phyloP scores from a whole-genome alignment of 2,888 invertebrate species.

The Cephus pygmeus region DNA sequence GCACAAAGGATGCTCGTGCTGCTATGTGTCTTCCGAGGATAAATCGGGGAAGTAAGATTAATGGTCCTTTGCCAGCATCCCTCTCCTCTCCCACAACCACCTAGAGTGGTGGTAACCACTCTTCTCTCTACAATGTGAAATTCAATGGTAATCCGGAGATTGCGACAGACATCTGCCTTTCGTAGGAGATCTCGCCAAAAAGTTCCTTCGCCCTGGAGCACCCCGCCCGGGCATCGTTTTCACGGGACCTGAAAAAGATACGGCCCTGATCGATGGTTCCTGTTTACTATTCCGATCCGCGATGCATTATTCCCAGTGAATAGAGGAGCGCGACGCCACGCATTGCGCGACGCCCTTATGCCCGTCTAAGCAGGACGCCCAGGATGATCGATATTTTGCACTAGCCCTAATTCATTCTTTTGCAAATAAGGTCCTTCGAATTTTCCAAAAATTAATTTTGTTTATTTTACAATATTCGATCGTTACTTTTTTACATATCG shows the following conservation, averaged over 20 bases:
- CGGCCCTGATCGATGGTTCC: too few species aligned
- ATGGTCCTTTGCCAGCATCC: conserved; percentile 39
- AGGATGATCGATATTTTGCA: too few species aligned
- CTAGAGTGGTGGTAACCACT: conserved; percentile 9
- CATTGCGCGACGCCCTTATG: too few species aligned
- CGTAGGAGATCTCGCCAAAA: conserved; percentile 29
- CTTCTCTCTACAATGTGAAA: conserved; percentile 25
- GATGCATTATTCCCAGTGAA: too few species aligned
- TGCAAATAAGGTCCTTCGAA: too few species aligned
- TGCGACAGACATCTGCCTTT: conserved; percentile 25
- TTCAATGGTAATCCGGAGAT: conserved; percentile 35
- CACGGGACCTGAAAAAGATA: not conserved
- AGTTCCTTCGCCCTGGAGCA: conserved; percentile 5
- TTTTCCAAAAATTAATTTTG: too few species aligned
- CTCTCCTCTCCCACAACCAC: conserved; percentile 12
- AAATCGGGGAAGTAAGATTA: conserved; percentile 47
- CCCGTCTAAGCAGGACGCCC: too few species aligned
- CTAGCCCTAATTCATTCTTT: too few species aligned
- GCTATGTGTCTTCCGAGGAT: conserved; percentile 50
- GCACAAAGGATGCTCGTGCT: conserved; percentile 53
- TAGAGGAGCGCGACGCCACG: too few species aligned
- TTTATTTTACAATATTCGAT: too few species aligned
- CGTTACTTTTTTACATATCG: too few species aligned
- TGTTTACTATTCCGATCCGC: too few species aligned
- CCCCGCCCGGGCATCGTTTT: not conserved